Percentiles rank a stretch among this genome's conserved stretches.
phyloP scores from a whole-genome alignment of 2,888 invertebrate genomes.

The Myathropa florea region DNA sequence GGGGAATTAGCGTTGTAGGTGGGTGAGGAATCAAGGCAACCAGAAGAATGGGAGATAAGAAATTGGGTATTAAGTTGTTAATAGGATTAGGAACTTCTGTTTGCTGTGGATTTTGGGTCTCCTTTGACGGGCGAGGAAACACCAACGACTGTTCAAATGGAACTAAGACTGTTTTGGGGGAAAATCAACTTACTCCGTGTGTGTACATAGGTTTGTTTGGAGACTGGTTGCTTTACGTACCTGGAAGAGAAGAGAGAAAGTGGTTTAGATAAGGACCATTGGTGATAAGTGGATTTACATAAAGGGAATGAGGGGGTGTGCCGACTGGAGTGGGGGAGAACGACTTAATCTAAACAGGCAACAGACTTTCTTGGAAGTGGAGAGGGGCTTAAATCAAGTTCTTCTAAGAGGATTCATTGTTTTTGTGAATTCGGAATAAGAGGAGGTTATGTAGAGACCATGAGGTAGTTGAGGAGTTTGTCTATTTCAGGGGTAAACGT shows the following conservation, averaged over 20 bases:
- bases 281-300: not conserved
- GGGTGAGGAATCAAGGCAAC: constrained; percentile 14
- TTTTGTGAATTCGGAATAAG: too few relatives aligned
- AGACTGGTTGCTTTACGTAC: constrained; percentile 17
- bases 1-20: constrained; percentile 28
- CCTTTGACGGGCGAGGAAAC: not conserved
- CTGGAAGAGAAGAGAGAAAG: constrained; percentile 19
- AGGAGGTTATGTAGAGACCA: too few relatives aligned
- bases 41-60: constrained; percentile 34
- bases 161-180: not conserved
- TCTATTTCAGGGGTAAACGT: too few relatives aligned
- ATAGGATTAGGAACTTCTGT: constrained; percentile 53
- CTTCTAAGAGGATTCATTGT: too few relatives aligned
- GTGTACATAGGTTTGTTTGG: not conserved
- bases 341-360: too few relatives aligned
- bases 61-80: constrained; percentile 56
- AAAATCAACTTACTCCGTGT: not conserved
- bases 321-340: not conserved
- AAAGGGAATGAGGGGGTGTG: not conserved
- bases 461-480: too few relatives aligned
- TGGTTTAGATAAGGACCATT: not conserved
- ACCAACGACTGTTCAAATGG: not conserved
- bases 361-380: too few relatives aligned
- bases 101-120: not conserved
- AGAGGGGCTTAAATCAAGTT: too few relatives aligned